A percentile compares a stretch with the other conserved stretches of the same genome.
These are phyloP conservation scores for Alouatta palliata DNA, from an alignment of 2,113 vertebrate genomes.

Conservation along the genomic window DNA sequence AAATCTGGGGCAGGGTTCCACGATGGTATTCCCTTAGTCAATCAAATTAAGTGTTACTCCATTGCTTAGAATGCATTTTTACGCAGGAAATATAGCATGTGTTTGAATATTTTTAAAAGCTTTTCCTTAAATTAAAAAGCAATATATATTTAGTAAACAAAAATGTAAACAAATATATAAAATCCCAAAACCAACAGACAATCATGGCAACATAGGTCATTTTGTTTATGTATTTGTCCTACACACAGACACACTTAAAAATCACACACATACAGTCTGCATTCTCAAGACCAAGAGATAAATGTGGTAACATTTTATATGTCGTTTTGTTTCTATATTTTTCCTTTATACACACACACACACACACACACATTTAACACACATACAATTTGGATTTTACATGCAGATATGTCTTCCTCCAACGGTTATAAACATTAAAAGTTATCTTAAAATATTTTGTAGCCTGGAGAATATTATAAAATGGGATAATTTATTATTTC, in stretches of 20 bases:
- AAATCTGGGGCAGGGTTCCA: slow-evolving; percentile 31
- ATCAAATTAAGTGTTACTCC: slow-evolving; percentile 22
- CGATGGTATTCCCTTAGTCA: not conserved
- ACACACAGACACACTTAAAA: not conserved
- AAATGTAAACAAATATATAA: not conserved
- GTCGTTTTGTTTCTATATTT: not conserved
- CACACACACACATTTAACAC: not conserved
- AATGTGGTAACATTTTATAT: not conserved
- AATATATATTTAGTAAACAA: not conserved
- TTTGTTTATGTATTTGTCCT: not conserved
- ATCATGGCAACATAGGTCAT: not conserved
- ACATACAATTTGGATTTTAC: not conserved
- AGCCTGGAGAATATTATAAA: not conserved
- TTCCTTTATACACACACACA: not conserved
- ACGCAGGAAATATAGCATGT: not conserved
- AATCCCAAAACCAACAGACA: not conserved
- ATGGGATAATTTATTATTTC: not conserved
- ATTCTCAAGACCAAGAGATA: not conserved
- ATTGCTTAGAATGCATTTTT: not conserved
- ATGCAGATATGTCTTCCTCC: not conserved
- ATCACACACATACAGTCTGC: not conserved
- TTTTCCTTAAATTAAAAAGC: not conserved
- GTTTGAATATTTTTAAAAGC: not conserved
- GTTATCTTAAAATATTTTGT: not conserved
- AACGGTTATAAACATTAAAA: not conserved